These are phyloP conservation scores for Tragelaphus oryx DNA, from an alignment of 2,797 vertebrate species.

Conservation along the genomic window DNA sequence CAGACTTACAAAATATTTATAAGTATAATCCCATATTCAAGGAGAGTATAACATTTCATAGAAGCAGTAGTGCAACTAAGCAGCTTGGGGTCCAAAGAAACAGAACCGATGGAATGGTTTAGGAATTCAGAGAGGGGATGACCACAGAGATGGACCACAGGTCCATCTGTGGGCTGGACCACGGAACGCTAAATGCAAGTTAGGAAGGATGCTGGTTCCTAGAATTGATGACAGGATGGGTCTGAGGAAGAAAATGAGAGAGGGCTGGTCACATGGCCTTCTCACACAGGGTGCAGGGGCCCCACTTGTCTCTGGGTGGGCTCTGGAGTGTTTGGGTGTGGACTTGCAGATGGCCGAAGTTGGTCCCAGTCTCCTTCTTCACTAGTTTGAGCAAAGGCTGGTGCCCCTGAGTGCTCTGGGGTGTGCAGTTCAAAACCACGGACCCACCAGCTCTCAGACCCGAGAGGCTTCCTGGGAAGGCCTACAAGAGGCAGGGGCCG, in stretches of 20 bases:
- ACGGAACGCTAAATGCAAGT: fast-evolving
- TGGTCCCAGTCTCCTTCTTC: not conserved
- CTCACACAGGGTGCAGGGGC: not conserved
- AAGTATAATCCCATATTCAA: not conserved
- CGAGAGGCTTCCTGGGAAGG: fast-evolving
- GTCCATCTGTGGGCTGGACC: fast-evolving
- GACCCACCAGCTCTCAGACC: not conserved
- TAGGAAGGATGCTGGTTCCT: not conserved
- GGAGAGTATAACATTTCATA: not conserved
- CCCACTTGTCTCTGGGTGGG: too few species aligned
- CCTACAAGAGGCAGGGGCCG: too few species aligned
- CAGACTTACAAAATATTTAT: not conserved
- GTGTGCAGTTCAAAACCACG: not conserved
- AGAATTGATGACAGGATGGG: not conserved
- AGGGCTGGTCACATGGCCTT: too few species aligned
- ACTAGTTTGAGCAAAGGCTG: not conserved
- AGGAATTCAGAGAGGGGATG: not conserved
- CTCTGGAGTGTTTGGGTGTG: too few species aligned
- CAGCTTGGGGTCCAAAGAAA: not conserved
- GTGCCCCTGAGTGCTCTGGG: not conserved
- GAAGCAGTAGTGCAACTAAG: not conserved
- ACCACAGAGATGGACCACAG: not conserved
- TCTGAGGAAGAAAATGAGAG: not conserved
- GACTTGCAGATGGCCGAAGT: too few species aligned
- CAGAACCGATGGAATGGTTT: fast-evolving